phyloP scores from a whole-genome alignment of 1,140 invertebrate species.

The Bombus huntii region DNA sequence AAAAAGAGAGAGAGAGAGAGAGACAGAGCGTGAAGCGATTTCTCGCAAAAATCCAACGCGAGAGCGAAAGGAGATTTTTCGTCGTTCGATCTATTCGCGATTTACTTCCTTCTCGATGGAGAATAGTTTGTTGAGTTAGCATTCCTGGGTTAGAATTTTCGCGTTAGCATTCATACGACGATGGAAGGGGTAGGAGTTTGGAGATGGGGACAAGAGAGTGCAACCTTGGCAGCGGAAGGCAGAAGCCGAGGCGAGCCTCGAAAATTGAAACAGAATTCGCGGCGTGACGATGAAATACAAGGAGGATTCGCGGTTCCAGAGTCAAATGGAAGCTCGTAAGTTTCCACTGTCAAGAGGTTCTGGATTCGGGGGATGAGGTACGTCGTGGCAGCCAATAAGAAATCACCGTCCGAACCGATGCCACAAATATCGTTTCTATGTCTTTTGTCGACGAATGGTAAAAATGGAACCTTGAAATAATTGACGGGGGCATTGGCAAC shows the following conservation, averaged over 20 bases:
- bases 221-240: background rate
- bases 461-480: background rate
- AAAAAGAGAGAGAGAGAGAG: background rate
- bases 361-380: background rate
- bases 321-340: conserved; percentile 69
- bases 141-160: background rate
- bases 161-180: background rate
- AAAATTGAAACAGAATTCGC: conserved; percentile 76
- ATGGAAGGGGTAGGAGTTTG: background rate
- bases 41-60: background rate
- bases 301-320: conserved; percentile 37
- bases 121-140: background rate
- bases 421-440: conserved; percentile 38
- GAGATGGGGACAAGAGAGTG: too few relatives aligned
- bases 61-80: background rate
- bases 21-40: background rate
- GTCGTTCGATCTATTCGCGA: conserved; percentile 27
- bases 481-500: background rate
- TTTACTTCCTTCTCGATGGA: background rate
- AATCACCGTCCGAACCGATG: conserved; percentile 14
- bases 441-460: background rate
- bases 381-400: conserved; percentile 33
- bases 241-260: conserved; percentile 63
- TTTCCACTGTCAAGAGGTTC: conserved; percentile 43
- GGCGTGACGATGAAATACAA: conserved; percentile 69